Evolutionary conservation across 2,797 vertebrate species (phyloP).

Genomic region (Eutrigla gurnardus): DNA sequence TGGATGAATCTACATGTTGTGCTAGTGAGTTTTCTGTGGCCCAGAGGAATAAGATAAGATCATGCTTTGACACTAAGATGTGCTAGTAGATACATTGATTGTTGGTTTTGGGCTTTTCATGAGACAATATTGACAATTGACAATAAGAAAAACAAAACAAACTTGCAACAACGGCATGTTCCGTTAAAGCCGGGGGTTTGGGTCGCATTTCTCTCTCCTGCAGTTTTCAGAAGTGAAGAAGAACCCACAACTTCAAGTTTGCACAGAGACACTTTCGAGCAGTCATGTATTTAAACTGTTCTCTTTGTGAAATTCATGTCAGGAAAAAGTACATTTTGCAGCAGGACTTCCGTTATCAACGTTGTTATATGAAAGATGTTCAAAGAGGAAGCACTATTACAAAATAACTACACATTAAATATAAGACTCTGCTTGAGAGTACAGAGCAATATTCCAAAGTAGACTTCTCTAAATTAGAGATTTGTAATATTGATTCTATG

Average conservation of each 20-base stretch:
- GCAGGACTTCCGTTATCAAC: background rate
- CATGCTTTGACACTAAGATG: no score
- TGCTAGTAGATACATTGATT: no score
- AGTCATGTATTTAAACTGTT: background rate
- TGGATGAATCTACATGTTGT: no score
- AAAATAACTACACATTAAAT: background rate
- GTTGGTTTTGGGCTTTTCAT: no score
- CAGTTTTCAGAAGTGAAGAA: background rate
- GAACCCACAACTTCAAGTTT: background rate
- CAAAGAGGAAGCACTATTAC: background rate
- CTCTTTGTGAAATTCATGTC: background rate
- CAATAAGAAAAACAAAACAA: no score
- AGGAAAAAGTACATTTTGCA: background rate
- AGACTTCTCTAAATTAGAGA: slow-evolving; percentile 76
- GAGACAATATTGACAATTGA: no score
- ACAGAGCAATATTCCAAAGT: background rate
- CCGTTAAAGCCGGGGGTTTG: background rate
- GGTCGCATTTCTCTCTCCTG: slow-evolving; percentile 7
- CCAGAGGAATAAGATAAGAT: no score
- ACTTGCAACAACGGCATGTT: background rate
- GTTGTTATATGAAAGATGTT: background rate
- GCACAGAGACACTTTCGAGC: background rate
- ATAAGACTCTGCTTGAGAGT: background rate
- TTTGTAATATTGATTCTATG: slow-evolving; percentile 53
- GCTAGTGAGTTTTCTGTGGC: no score